Evolutionary conservation across 2,113 vertebrate genomes (phyloP), one percentile per base, ranked within the genome.

Genomic region (Oostethus manadensis): DNA sequence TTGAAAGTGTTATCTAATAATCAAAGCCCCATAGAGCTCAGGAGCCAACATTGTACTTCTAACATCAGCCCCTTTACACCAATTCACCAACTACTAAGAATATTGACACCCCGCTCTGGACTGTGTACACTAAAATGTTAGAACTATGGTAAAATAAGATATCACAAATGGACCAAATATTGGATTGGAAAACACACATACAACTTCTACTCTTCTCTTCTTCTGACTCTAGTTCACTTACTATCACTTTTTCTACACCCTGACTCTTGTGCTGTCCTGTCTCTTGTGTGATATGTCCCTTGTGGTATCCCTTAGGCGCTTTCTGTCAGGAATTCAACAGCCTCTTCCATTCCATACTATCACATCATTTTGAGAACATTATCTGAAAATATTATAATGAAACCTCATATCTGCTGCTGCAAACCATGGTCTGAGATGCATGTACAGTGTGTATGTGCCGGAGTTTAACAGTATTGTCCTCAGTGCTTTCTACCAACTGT

Each of bases 1-100:
- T 93, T n/a, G 92, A 93, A 87, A 93, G 91, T 64, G 89, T 92
- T 84, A 93, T 93, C 87, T 93, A 84, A 87, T 17, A 23, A 64
- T 40, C 11, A 55, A 20, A 55, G 7, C n/a, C 33, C 33, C 10
- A 3, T 20, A 33, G 33, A 18, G 33, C n/a, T 38, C 51, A 55
- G 38, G 38, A 55, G 35, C 14, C 33, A 40, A 40, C 11, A 11
- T 40, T 9, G 18, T 15, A 11, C 18, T 40, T 21, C 18, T 18
- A 11, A 17, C 49, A 16, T 13, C n/a, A 38, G 16, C 21, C 3
- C n/a, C 33, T 6, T 13, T 4, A 15, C 35, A 55, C 18, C 18
- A 40, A 18, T 38, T 20, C 51, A 38, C 33, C 51, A 38, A 20
- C 13, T 14, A 21, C 9, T 6, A 35, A 38, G 15, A 40, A 20